Evolutionary conservation across 2,888 invertebrate genomes (phyloP).

Genomic region (Sesia apiformis): DNA sequence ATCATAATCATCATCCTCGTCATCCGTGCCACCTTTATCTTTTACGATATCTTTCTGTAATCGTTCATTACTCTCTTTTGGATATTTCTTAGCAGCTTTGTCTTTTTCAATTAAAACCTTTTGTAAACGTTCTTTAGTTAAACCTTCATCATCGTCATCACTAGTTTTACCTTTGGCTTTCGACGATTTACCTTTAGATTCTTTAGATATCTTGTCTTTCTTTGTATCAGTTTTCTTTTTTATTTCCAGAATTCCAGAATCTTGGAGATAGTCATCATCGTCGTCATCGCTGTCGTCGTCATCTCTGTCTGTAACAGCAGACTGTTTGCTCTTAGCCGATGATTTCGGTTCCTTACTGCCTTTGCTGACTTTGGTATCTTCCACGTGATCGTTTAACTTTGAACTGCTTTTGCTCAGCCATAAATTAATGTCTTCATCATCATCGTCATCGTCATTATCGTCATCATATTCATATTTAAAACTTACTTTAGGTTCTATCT

Average conservation of each 20-base stretch:
- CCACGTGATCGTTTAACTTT: not conserved
- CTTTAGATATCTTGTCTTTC: not conserved
- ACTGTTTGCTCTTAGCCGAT: not conserved
- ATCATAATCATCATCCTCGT: slow-evolving; percentile 7
- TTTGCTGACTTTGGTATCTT: not conserved
- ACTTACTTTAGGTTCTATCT: slow-evolving; percentile 2
- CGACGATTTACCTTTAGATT: not conserved
- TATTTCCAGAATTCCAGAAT: not conserved
- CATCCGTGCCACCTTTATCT: slow-evolving; percentile 11
- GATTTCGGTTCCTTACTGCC: not conserved
- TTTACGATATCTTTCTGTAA: slow-evolving; percentile 1
- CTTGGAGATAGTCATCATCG: not conserved
- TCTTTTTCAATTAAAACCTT: not conserved
- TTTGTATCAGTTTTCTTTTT: not conserved
- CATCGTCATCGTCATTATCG: slow-evolving; percentile 15
- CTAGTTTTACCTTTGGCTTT: not conserved
- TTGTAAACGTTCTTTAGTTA: slow-evolving; percentile 1
- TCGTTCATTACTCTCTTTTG: not conserved
- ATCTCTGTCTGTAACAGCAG: not conserved
- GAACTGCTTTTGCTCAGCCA: not conserved
- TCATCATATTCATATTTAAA: slow-evolving; percentile 12
- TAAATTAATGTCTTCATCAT: slow-evolving; percentile 10
- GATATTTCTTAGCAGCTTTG: not conserved
- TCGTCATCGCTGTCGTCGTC: not conserved
- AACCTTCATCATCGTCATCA: slow-evolving; percentile 6